Percentiles rank a stretch among this genome's conserved stretches.
Conservation (phyloP, 2,797 vertebrate genomes). For the Rhincodon typus region DNA sequence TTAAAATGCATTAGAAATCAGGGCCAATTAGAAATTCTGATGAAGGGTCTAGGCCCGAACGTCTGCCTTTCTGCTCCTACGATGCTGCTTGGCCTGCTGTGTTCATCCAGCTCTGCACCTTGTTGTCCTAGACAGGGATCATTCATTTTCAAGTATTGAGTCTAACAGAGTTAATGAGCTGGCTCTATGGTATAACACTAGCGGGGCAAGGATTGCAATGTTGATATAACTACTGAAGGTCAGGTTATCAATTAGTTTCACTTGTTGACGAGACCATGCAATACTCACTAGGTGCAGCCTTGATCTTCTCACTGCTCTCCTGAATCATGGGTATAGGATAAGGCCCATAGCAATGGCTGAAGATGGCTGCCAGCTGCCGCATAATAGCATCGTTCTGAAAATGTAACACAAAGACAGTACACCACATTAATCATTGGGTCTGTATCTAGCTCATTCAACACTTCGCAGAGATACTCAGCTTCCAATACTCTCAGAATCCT, state of each 20-base stretch:
- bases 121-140: background rate
- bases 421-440: background rate
- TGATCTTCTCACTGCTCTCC: constrained; percentile 51
- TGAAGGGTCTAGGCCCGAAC: no score
- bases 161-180: background rate
- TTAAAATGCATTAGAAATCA: no score
- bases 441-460: background rate
- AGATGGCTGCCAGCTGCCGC: constrained; percentile 70
- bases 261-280: background rate
- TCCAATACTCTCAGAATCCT: background rate
- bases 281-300: constrained; percentile 59
- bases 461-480: background rate
- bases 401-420: background rate
- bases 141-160: background rate
- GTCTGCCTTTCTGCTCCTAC: no score
- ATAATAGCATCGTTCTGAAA: constrained; percentile 67
- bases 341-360: constrained; percentile 71
- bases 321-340: constrained; percentile 71
- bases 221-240: background rate
- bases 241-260: background rate
- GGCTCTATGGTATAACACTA: background rate
- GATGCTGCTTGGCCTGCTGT: no score
- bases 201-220: background rate
- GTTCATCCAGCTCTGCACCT: no score
- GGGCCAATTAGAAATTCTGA: no score